phyloP scores from a whole-genome alignment of 2,797 vertebrate species.

The Melanotaenia maccullochi region DNA sequence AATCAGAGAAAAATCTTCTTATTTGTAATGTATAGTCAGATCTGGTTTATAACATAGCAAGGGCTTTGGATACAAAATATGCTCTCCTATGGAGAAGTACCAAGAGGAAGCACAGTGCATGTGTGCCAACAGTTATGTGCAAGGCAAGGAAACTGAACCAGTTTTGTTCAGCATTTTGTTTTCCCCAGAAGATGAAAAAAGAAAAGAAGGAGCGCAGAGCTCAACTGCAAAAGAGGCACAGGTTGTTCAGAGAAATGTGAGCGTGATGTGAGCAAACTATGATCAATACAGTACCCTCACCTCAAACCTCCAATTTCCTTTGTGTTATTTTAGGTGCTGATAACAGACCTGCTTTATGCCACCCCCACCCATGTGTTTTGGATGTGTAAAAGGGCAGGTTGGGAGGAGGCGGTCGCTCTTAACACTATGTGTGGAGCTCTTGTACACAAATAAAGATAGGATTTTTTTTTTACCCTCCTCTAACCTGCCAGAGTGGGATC shows the following conservation, averaged over 20 bases:
- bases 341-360: constrained; percentile 64
- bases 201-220: constrained; percentile 32
- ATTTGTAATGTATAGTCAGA: constrained; percentile 42
- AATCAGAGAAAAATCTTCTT: constrained; percentile 43
- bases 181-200: constrained; percentile 48
- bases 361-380: constrained; percentile 51
- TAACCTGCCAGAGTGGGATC: constrained; percentile 42
- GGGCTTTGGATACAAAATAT: constrained; percentile 43
- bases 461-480: constrained; percentile 1
- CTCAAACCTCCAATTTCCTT: constrained; percentile 49
- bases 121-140: constrained; percentile 64
- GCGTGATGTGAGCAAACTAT: constrained; percentile 61
- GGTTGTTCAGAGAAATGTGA: constrained; percentile 68
- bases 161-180: constrained; percentile 73
- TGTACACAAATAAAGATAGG: constrained; percentile 32
- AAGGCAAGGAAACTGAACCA: constrained; percentile 61
- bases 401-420: constrained; percentile 36
- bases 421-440: constrained; percentile 37
- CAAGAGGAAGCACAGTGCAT: constrained; percentile 52
- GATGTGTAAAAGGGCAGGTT: constrained; percentile 28
- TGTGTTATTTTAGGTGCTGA: constrained; percentile 69
- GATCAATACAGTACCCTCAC: constrained; percentile 73
- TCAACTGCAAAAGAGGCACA: constrained; percentile 44
- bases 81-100: constrained; percentile 52
- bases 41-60: constrained; percentile 33